Conservation (phyloP, 1,140 invertebrate species). For the Bombus sibiricus region DNA sequence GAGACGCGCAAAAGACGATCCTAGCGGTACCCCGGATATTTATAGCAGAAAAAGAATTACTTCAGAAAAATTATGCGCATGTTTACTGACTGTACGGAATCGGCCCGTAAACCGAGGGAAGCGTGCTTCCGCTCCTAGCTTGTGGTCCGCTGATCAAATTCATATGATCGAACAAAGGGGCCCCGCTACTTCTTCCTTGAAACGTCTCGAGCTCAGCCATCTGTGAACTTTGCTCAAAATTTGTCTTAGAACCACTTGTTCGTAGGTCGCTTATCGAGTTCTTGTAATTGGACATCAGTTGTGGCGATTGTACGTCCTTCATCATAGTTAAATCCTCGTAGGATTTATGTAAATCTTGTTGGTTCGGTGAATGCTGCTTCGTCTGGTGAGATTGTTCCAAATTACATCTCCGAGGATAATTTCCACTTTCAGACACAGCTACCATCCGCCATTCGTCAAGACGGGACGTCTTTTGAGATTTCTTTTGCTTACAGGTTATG, state of each 20-base stretch:
- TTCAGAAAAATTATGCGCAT: slow-evolving; percentile 58
- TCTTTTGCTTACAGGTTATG: too few species aligned
- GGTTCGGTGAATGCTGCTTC: neutral
- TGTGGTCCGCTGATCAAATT: slow-evolving; percentile 63
- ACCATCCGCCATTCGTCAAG: neutral
- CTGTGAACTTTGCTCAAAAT: neutral
- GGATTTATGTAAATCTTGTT: slow-evolving; percentile 62
- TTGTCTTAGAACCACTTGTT: neutral
- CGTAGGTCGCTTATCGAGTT: slow-evolving; percentile 68
- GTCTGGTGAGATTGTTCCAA: neutral
- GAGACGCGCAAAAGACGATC: neutral
- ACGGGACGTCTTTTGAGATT: too few species aligned
- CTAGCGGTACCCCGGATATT: slow-evolving; percentile 54
- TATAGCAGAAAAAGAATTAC: slow-evolving; percentile 57
- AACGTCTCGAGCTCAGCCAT: slow-evolving; percentile 6
- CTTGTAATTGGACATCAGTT: slow-evolving; percentile 75
- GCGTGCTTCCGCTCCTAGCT: slow-evolving; percentile 79
- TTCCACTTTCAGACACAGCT: too few species aligned
- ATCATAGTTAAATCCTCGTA: slow-evolving; percentile 60
- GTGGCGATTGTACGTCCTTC: slow-evolving; percentile 72
- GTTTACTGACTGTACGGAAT: slow-evolving; percentile 85
- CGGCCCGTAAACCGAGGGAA: slow-evolving; percentile 84
- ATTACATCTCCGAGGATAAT: neutral
- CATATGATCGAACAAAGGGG: slow-evolving; percentile 61
- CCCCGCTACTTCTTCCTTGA: slow-evolving; percentile 20